Evolutionary conservation across 2,888 invertebrate species (phyloP).

Genomic region (Leptinotarsa peninsularis): DNA sequence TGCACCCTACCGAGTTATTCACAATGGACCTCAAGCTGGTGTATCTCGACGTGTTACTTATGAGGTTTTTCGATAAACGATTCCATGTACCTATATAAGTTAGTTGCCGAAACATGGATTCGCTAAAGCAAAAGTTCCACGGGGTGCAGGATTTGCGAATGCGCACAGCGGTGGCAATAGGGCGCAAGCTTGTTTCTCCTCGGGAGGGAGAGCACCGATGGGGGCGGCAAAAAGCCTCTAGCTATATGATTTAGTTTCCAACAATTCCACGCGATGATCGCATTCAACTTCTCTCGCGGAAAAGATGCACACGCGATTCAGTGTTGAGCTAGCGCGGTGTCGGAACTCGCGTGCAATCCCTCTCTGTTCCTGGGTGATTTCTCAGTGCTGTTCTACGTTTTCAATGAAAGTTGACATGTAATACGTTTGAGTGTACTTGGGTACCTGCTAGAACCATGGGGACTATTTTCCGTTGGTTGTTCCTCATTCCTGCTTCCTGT

Average conservation of each 20-base stretch:
- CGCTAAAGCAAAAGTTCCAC: conserved; percentile 53
- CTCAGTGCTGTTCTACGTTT: conserved; percentile 20
- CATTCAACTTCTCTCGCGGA: conserved; percentile 48
- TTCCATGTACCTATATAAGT: conserved; percentile 50
- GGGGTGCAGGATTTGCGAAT: conserved; percentile 46
- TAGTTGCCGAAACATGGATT: conserved; percentile 53
- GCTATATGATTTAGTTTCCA: conserved; percentile 65
- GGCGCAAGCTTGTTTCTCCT: conserved; percentile 61
- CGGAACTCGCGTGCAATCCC: conserved; percentile 28
- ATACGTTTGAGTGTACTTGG: conserved; percentile 7
- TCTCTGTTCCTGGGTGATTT: conserved; percentile 33
- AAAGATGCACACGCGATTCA: conserved; percentile 51
- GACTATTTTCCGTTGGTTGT: conserved; percentile 46
- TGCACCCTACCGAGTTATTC: conserved; percentile 39
- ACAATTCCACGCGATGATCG: conserved; percentile 60
- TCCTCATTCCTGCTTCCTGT: conserved; percentile 45
- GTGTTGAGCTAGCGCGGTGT: conserved; percentile 43
- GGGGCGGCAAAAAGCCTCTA: conserved; percentile 63
- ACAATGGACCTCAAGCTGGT: conserved; percentile 38
- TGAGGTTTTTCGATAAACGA: conserved; percentile 50
- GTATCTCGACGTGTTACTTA: conserved; percentile 50
- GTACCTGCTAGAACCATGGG: conserved; percentile 49
- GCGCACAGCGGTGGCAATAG: conserved; percentile 46
- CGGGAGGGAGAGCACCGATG: conserved; percentile 59
- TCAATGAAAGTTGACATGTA: conserved; percentile 25